Evolutionary conservation across 2,888 invertebrate genomes (phyloP).

Genomic region (Malthinus seriepunctatus): DNA sequence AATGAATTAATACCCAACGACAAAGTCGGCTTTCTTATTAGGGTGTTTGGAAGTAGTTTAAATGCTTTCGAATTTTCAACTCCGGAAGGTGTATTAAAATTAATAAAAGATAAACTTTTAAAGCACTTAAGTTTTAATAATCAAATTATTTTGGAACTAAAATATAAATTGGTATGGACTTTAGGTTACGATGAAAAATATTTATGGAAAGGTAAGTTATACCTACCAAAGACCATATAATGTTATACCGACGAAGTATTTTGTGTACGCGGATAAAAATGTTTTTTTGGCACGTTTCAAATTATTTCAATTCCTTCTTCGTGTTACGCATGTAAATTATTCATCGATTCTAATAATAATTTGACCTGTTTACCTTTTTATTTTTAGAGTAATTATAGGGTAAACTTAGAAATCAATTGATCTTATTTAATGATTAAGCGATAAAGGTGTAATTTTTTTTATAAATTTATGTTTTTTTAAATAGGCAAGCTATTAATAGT

Average conservation of each 20-base stretch:
- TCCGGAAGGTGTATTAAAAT: conserved; percentile 60
- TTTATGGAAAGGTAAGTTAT: conserved; percentile 60
- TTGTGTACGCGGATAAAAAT: not conserved
- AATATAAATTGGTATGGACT: conserved; percentile 65
- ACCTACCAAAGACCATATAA: too few relatives aligned
- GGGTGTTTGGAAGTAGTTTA: conserved; percentile 61
- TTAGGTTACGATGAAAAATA: conserved; percentile 62
- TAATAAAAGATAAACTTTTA: conserved; percentile 59
- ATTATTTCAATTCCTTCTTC: not conserved
- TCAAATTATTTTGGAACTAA: conserved; percentile 65
- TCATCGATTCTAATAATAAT: conserved; percentile 10
- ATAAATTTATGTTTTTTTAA: too few relatives aligned
- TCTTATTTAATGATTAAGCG: too few relatives aligned
- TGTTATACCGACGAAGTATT: too few relatives aligned
- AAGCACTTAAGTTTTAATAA: conserved; percentile 63
- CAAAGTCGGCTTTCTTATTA: conserved; percentile 59
- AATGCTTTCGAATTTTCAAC: conserved; percentile 57
- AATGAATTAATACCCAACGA: conserved; percentile 54
- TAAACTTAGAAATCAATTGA: conserved; percentile 5
- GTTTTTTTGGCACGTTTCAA: not conserved
- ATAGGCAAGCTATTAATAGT: too few relatives aligned
- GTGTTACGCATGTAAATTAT: conserved; percentile 4
- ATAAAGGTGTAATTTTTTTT: too few relatives aligned
- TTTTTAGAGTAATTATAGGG: conserved; percentile 4
- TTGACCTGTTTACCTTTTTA: conserved; percentile 8